Base-by-base conservation (phyloP, 2,113 vertebrate genomes). In the Recurvirostra avosetta region DNA sequence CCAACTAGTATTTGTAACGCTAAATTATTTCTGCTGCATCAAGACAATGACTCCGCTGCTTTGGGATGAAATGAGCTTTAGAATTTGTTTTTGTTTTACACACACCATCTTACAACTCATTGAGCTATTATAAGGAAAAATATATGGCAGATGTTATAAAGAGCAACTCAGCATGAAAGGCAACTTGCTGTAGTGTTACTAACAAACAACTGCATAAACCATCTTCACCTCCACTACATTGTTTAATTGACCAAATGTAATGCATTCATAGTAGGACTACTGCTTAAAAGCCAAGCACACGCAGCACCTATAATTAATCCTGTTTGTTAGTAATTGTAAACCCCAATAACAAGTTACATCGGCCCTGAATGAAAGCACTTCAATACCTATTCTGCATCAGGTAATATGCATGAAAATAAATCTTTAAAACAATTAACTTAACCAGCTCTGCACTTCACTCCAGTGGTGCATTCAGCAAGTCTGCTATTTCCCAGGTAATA, bases 301-400 rank as follows among this genome's bases (percentile, higher is more conserved):
- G 74, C 95, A 87, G 76, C 74, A 94, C 90, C 96, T 88, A 62
- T 96, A 93, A 95, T 96, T 97, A 96, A 82, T 62, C 67, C 80
- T 74, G 59, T 61, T 65, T 41, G 66, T 74, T 91, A 65, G 70
- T 81, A 93, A 95, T 59, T 95, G 95, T 95, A 96, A 72, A 77
- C 55, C 93, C 94, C 92, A 88, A 85, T 70, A 96, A 95, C 65
- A 90, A 72, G 67, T 13, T 17, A 72, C 27, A 62, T 21, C 41
- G 4, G 90, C 73, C 62, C 61, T 85, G 73, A 86, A 73, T 50
- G 68, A 47, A 71, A 91, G 93, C 81, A 17, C 93, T 94, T 76
- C 74, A 85, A 32, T 50, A 70, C 47, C 81, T 36, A 67, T 74
- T 90, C 82, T 88, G 91, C 85, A 56, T 77, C 79, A 89, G 63